A percentile compares a stretch with the other conserved stretches of the same genome.
Conservation (phyloP, 1,140 invertebrate species). For the Solen grandis region DNA sequence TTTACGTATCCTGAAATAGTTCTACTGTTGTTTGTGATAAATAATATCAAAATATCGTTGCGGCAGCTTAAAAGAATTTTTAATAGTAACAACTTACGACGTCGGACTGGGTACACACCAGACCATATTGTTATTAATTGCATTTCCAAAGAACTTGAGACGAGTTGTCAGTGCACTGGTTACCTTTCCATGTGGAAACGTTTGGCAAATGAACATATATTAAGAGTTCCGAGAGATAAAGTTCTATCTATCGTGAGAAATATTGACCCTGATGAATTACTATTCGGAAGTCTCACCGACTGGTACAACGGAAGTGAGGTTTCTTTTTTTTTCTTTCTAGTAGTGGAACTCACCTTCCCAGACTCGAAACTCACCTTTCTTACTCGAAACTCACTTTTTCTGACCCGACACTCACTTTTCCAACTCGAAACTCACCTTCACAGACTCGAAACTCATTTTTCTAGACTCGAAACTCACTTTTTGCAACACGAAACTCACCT, state of each 20-base stretch:
- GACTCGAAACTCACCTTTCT: too few relatives aligned
- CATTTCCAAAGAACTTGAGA: neutral
- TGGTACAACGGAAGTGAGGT: too few relatives aligned
- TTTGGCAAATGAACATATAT: neutral
- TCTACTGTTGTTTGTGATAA: neutral
- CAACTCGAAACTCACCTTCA: too few relatives aligned
- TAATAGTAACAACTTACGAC: neutral
- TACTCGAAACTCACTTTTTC: neutral
- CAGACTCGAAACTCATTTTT: too few relatives aligned
- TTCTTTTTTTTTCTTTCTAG: too few relatives aligned
- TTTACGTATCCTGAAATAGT: neutral
- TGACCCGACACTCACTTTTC: too few relatives aligned
- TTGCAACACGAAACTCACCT: neutral
- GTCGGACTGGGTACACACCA: conserved; percentile 1
- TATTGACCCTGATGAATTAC: conserved; percentile 6
- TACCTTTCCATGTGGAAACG: neutral
- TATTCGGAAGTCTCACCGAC: neutral
- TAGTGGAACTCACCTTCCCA: too few relatives aligned
- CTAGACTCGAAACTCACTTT: too few relatives aligned
- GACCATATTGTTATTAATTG: neutral
- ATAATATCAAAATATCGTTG: neutral
- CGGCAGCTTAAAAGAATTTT: neutral
- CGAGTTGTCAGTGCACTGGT: neutral
- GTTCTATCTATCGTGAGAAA: neutral
- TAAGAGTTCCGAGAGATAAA: conserved; percentile 4